These are phyloP conservation scores for Leptodactylus fuscus DNA, from an alignment of 2,113 vertebrate genomes.

Conservation along the genomic window DNA sequence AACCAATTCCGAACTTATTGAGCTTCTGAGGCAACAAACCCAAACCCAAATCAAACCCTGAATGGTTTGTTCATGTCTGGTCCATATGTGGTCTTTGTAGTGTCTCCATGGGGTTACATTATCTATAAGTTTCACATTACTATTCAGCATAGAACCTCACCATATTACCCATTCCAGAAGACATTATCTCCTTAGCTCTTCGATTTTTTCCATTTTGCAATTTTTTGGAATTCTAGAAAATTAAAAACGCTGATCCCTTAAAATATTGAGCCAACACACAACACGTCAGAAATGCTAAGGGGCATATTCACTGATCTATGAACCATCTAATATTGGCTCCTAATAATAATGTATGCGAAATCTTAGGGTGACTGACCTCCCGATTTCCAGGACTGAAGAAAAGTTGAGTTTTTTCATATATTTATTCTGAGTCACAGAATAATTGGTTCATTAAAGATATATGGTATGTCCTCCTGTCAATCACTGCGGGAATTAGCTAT, in stretches of 20 bases:
- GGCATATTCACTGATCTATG: not conserved
- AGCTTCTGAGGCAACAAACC: no score
- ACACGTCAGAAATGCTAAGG: not conserved
- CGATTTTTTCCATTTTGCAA: no score
- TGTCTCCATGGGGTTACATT: no score
- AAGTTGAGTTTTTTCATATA: not conserved
- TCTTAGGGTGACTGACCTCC: not conserved
- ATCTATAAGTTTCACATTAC: no score
- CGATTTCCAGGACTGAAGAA: not conserved
- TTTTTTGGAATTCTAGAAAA: not conserved
- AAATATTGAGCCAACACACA: not conserved
- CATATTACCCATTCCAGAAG: no score
- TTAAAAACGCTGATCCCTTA: not conserved
- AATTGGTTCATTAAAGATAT: constrained; percentile 33
- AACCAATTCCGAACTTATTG: no score
- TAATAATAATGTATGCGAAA: not conserved
- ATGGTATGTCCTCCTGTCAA: not conserved
- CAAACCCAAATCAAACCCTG: no score
- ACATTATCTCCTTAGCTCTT: no score
- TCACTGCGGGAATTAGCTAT: not conserved
- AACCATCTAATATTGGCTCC: not conserved
- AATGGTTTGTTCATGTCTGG: no score
- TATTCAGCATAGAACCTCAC: no score
- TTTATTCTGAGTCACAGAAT: not conserved
- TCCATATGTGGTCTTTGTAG: no score